Base-by-base conservation (phyloP, 2,888 invertebrate species). In the Dasysyrphus tricinctus region DNA sequence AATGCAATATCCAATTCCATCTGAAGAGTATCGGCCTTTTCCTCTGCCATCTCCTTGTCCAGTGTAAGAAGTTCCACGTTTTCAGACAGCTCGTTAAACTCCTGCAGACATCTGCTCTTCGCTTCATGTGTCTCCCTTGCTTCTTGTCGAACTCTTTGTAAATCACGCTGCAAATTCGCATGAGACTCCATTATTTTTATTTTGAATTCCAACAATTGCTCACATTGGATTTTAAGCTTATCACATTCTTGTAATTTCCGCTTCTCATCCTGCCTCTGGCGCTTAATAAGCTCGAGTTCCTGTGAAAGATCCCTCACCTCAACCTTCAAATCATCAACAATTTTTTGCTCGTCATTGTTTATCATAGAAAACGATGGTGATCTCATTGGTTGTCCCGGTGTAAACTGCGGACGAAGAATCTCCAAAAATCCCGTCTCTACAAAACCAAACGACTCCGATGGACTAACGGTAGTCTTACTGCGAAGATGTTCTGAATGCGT, bases 41-140 rank as follows among this genome's bases (percentile, higher is more conserved):
- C 99, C 91, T 99, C 99, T 0, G 99, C 99, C 98, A 99, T 99
- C 93, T 99, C 99, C 92, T 98, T 99, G 92, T 99, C 99, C 0
- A 99, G 94, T 0, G 99, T 98, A 0, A 98, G 97, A 95, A 99
- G 97, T 93, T 99, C 99, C 0, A 99, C 95, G 0, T 97, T 98
- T 91, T 99, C 99, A 0, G 97, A 95, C 1, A 98, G 93, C 90
- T 98, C 98, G 0, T 97, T 95, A 91, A 98, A 97, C 92, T 99
- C 99, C 65, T 99, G 98, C 72, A 96, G 96, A 92, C 97, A 98
- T 3, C 94, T 93, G 82, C 97, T 96, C 82, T 95, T 94, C 0
- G 96, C 96, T 89, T 97, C 97, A 85, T 97, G 95, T 0, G 97
- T 96, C 88, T 98, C 98, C 56, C 97, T 95, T 0, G 96, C 94